A percentile compares a stretch with the other conserved stretches of the same genome.
Evolutionary conservation across 2,888 invertebrate species (phyloP).

Genomic region (Rhingia campestris): DNA sequence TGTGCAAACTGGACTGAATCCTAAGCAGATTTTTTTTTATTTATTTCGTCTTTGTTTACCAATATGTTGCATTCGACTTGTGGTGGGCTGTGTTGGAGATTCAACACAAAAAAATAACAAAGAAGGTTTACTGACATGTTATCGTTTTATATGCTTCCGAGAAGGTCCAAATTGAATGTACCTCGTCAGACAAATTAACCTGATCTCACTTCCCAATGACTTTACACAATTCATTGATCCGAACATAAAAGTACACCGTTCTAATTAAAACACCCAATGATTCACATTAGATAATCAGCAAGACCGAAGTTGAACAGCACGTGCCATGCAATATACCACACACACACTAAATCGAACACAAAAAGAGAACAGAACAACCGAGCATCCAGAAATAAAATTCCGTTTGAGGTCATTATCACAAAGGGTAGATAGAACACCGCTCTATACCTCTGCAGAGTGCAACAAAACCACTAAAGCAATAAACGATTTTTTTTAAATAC

Average conservation of each 20-base stretch:
- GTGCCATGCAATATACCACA: conserved; percentile 42
- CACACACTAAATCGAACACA: not conserved
- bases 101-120: not conserved
- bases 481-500: not conserved
- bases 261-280: conserved; percentile 36
- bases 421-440: conserved; percentile 68
- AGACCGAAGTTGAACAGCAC: conserved; percentile 38
- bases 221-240: conserved; percentile 38
- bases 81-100: not conserved
- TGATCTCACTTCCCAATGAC: conserved; percentile 5
- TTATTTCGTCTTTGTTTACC: not conserved
- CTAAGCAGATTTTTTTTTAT: too few species aligned
- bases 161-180: not conserved
- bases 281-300: conserved; percentile 42
- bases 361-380: conserved; percentile 10
- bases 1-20: conserved; percentile 45
- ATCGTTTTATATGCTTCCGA: too few species aligned
- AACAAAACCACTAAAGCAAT: conserved; percentile 3
- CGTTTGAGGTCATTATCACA: conserved; percentile 73
- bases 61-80: not conserved
- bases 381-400: conserved; percentile 44
- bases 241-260: not conserved
- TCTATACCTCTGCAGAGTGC: not conserved
- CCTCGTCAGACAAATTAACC: not conserved
- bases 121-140: conserved; percentile 17